These are phyloP conservation scores for Anastatus disparis DNA, from an alignment of 1,140 invertebrate genomes.

Conservation along the genomic window DNA sequence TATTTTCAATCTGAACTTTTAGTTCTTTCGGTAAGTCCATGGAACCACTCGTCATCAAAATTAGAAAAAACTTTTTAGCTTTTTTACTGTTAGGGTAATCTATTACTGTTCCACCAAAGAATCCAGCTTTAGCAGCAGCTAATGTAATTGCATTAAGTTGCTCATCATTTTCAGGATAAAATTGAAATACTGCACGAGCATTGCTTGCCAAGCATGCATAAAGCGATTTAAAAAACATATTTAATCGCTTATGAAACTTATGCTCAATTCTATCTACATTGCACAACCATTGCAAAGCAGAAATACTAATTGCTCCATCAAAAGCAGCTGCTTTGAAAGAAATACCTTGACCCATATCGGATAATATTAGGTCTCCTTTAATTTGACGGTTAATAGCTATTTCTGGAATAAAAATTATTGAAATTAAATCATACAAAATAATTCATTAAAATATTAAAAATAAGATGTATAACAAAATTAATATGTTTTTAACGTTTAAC, in stretches of 20 bases:
- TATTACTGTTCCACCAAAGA: constrained; percentile 93
- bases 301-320: constrained; percentile 96
- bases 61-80: constrained; percentile 94
- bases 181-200: constrained; percentile 95
- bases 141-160: constrained; percentile 93
- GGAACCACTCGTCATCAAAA: constrained; percentile 95
- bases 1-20: too few relatives aligned
- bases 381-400: constrained; percentile 92
- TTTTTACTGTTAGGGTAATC: constrained; percentile 98
- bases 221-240: constrained; percentile 91
- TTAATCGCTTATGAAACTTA: constrained; percentile 90
- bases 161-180: constrained; percentile 95
- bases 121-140: constrained; percentile 97
- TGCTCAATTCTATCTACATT: constrained; percentile 95
- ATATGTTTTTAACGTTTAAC: too few relatives aligned
- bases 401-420: too few relatives aligned
- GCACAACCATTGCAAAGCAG: constrained; percentile 98
- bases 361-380: constrained; percentile 87
- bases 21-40: too few relatives aligned
- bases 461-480: too few relatives aligned
- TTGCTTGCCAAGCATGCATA: constrained; percentile 88
- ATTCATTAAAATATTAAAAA: too few relatives aligned
- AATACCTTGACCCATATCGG: constrained; percentile 95
- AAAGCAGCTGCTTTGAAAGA: constrained; percentile 95
- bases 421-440: too few relatives aligned